These are phyloP conservation scores for Turritopsis dohrnii DNA, from an alignment of 30 jellyfish, hydroid and myxozoan species.

Conservation along the genomic window DNA sequence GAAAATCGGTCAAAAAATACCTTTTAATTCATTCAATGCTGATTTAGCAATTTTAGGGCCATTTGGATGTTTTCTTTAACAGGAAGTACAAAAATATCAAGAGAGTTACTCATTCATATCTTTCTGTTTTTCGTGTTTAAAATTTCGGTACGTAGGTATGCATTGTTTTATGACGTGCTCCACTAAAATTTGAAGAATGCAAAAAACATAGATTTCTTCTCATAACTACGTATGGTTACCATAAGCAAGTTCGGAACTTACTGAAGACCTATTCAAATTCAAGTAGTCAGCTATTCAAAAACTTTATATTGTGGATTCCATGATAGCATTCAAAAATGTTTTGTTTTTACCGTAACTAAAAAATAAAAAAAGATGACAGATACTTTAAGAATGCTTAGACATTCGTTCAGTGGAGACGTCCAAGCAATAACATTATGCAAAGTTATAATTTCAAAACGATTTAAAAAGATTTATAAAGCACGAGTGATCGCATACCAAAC, in stretches of 20 bases:
- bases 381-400: not conserved
- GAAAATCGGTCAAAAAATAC: not conserved
- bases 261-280: not conserved
- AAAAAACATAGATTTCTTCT: not conserved
- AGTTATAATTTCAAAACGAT: not conserved
- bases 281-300: not conserved
- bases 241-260: not conserved
- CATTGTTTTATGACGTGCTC: not conserved
- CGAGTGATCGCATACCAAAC: not conserved
- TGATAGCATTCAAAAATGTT: not conserved
- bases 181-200: not conserved
- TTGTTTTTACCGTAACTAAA: not conserved
- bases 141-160: not conserved
- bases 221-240: not conserved
- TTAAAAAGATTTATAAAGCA: not conserved
- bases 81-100: not conserved
- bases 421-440: not conserved
- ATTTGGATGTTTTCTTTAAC: not conserved
- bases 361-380: not conserved
- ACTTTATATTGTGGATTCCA: not conserved
- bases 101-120: not conserved
- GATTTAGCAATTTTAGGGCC: not conserved
- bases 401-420: not conserved
- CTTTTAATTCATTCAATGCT: not conserved
- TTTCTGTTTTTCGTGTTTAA: not conserved